phyloP scores from a whole-genome alignment of 2,888 invertebrate species.

The Aporophyla nigra region DNA sequence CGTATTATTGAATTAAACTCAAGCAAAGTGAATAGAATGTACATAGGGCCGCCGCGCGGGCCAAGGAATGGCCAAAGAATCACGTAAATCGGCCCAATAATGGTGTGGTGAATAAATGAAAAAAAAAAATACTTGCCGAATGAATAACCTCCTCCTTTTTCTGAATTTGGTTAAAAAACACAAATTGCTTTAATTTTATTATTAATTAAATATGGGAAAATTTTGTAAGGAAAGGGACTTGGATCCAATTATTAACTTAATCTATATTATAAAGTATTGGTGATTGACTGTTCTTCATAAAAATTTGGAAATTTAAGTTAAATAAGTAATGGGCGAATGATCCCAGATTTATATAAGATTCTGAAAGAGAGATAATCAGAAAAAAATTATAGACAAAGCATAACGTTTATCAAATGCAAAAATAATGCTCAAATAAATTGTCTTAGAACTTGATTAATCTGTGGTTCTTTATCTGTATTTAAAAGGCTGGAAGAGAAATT shows the following conservation, averaged over 20 bases:
- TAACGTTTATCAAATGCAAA: not conserved
- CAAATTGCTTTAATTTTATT: slow-evolving; percentile 13
- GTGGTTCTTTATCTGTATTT: not conserved
- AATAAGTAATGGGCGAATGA: not conserved
- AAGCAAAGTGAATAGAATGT: slow-evolving; percentile 14
- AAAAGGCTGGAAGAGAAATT: not conserved
- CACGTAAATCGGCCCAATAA: not conserved
- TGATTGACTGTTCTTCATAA: not conserved
- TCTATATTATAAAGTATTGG: too few species aligned
- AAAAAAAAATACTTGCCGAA: slow-evolving; percentile 23
- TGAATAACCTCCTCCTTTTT: slow-evolving; percentile 25
- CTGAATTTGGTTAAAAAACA: slow-evolving; percentile 23
- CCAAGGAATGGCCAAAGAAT: not conserved
- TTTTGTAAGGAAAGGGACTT: not conserved
- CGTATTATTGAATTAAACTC: slow-evolving; percentile 2
- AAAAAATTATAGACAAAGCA: not conserved
- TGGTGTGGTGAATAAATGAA: not conserved
- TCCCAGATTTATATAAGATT: not conserved
- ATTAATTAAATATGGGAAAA: not conserved
- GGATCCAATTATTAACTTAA: not conserved
- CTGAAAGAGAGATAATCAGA: not conserved
- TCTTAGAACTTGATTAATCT: not conserved
- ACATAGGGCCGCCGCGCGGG: not conserved
- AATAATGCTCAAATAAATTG: not conserved
- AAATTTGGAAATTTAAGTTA: not conserved